These are phyloP conservation scores for Rhynchopsitta pachyrhyncha DNA, from an alignment of 2,113 vertebrate species.

Conservation along the genomic window DNA sequence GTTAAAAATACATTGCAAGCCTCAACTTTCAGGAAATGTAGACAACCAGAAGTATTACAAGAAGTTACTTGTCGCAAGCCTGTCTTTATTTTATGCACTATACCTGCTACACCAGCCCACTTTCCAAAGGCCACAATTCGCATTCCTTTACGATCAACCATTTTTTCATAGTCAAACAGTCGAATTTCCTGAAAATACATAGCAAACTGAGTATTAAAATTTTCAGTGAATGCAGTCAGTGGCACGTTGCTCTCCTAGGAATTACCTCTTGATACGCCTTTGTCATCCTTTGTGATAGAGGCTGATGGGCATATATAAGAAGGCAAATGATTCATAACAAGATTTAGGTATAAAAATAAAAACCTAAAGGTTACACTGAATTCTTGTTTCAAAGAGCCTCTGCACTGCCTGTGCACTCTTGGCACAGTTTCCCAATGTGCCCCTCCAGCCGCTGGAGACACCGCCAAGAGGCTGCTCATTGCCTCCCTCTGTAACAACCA, in stretches of 20 bases:
- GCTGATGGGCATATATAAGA: neutral
- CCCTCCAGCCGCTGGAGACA: neutral
- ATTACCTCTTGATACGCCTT: neutral
- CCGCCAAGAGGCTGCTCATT: neutral
- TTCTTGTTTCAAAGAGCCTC: neutral
- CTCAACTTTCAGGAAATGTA: neutral
- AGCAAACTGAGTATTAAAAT: slow-evolving; percentile 43
- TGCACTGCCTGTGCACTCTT: neutral
- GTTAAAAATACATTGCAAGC: neutral
- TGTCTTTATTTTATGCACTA: slow-evolving; percentile 44
- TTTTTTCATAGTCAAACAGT: slow-evolving; percentile 98
- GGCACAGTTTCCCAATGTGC: neutral
- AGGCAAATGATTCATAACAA: neutral
- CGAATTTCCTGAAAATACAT: slow-evolving; percentile 86
- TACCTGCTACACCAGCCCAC: slow-evolving; percentile 98
- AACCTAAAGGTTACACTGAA: neutral
- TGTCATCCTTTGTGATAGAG: neutral
- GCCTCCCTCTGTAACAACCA: neutral
- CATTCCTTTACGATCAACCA: slow-evolving; percentile 91
- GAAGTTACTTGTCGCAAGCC: slow-evolving; percentile 21
- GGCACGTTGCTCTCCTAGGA: neutral
- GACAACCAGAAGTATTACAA: neutral
- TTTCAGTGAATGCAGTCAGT: slow-evolving; percentile 1
- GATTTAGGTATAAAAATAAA: neutral
- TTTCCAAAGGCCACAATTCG: slow-evolving; percentile 96